A percentile compares a stretch with the other conserved stretches of the same genome.
These are phyloP conservation scores for Pseudochromis fuscus DNA, from an alignment of 2,797 vertebrate genomes.

Conservation along the genomic window DNA sequence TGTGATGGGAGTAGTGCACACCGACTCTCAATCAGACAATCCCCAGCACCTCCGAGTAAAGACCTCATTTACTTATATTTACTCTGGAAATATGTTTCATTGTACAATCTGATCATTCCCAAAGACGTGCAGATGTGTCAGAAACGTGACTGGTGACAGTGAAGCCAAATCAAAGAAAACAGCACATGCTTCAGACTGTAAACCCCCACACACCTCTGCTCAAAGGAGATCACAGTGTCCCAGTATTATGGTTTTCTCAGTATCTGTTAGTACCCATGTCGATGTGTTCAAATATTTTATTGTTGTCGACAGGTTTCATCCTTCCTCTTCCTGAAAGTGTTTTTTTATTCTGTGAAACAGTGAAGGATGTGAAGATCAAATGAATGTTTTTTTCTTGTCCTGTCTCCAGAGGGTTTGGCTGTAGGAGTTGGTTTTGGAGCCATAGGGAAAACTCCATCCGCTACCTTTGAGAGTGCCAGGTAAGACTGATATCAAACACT, in stretches of 20 bases:
- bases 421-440: conserved; percentile 96
- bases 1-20: not conserved
- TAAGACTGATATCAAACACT: conserved; percentile 68
- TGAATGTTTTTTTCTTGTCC: not conserved
- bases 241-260: not conserved
- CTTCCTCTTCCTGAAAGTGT: not conserved
- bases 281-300: not conserved
- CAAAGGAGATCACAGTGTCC: not conserved
- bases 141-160: not conserved
- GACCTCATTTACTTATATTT: not conserved
- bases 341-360: not conserved
- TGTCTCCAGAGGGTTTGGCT: conserved; percentile 92
- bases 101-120: not conserved
- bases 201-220: not conserved
- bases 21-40: not conserved
- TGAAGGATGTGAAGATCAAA: not conserved
- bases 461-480: conserved; percentile 95
- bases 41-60: not conserved
- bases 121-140: too few species aligned
- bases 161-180: not conserved
- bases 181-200: not conserved
- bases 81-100: not conserved
- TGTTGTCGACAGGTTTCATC: not conserved
- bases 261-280: not conserved
- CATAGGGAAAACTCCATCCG: conserved; percentile 89